Evolutionary conservation across 2,113 vertebrate species (phyloP), one percentile per base, ranked within the genome.

Genomic region (Rhabdornis inornatus): DNA sequence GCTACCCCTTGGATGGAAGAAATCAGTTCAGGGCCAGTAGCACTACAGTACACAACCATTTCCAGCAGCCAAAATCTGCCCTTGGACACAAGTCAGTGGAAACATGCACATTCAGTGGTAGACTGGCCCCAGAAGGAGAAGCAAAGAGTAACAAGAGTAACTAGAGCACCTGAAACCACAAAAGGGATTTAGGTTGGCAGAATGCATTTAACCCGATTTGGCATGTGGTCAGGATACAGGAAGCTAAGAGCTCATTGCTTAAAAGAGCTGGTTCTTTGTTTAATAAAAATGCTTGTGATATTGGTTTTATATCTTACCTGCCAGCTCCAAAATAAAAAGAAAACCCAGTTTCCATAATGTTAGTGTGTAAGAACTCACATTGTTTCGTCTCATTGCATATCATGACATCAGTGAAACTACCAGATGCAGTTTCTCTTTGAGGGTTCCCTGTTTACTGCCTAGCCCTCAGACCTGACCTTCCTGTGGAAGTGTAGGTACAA

Each of bases 111-210:
- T 75, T 86, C 72, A 83, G 83, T 78, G 89, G 64, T 70, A 84
- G 76, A 68, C 25, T 74, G 88, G 93, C 56, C 83, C 69, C 88
- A 87, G 47, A 68, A 88, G 59, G 55, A 89, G 77, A 82, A 87
- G 35, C 60, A 90, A 76, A 76, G 78, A 90, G 85, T 88, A 95
- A 70, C 24, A 72, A 44, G 50, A 86, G 82, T 83, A 96, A 86
- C 42, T 33, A 44, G 65, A 95, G 65, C 40, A 92, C 80, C 76
- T 95, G 85, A 89, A 92, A 84, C 65, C 87, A 72, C 83, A 92
- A 78, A 75, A 89, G 75, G 88, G 85, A 93, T 92, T 94, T 86
- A 87, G 20, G n/a, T 47, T 94, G 92, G 90, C 90, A 95, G 79
- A 78, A 86, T 25, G 14, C 39, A 10, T 82, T 95, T 83, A 83